Conservation (phyloP, 1,140 invertebrate species). For the Polypedilum vanderplanki region DNA sequence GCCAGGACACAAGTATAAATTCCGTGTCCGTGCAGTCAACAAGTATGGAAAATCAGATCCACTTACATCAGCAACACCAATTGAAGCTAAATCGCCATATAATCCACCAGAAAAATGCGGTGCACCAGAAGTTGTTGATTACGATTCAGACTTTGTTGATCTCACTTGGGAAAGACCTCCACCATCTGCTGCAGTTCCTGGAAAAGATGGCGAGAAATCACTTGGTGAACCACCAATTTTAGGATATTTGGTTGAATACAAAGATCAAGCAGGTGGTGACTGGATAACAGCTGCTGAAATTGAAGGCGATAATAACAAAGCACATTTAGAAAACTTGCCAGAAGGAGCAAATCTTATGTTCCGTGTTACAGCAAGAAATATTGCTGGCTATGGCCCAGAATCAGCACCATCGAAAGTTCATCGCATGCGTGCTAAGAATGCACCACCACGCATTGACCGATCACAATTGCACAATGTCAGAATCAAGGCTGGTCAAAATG, state of each 20-base stretch:
- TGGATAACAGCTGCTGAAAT: slow-evolving; percentile 84
- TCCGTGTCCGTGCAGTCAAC: slow-evolving; percentile 90
- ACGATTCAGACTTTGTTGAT: slow-evolving; percentile 88
- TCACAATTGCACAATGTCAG: slow-evolving; percentile 90
- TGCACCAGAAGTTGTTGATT: slow-evolving; percentile 82
- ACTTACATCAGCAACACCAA: slow-evolving; percentile 76
- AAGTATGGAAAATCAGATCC: slow-evolving; percentile 94
- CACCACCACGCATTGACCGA: slow-evolving; percentile 86
- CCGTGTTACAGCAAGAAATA: slow-evolving; percentile 87
- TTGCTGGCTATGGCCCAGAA: slow-evolving; percentile 85
- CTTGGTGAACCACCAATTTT: slow-evolving; percentile 88
- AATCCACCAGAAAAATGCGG: slow-evolving; percentile 82
- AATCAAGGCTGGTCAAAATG: slow-evolving; percentile 83
- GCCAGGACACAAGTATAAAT: slow-evolving; percentile 93
- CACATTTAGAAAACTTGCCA: slow-evolving; percentile 77
- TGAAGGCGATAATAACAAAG: slow-evolving; percentile 72
- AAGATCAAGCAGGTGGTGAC: slow-evolving; percentile 78
- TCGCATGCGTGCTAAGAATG: slow-evolving; percentile 82
- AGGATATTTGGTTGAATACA: slow-evolving; percentile 93
- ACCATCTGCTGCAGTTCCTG: neutral
- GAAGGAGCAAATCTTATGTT: slow-evolving; percentile 92
- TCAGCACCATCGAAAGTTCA: slow-evolving; percentile 84
- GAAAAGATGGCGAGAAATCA: slow-evolving; percentile 41
- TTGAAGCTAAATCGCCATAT: slow-evolving; percentile 97
- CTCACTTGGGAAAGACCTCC: slow-evolving; percentile 83